Base-by-base conservation (phyloP, 2,113 vertebrate genomes). In the Scomber scombrus region DNA sequence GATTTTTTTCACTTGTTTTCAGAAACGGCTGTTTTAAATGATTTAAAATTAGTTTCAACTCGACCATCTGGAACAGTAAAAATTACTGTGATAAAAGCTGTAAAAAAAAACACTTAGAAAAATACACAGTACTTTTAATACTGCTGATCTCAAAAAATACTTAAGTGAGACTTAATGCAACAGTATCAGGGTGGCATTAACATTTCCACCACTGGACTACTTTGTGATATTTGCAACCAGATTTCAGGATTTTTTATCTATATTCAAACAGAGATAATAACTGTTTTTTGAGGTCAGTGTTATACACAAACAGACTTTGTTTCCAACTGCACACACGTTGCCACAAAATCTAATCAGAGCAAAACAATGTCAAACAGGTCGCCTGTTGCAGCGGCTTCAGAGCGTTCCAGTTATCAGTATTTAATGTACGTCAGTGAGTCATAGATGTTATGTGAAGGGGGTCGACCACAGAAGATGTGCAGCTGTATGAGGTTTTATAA, bases 401-500 rank as follows among this genome's bases (percentile, higher is more conserved):
- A 14, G 4, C 46, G 65, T 29, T 64, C 70, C 57, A 62, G 31
- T 63, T 60, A 16, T 15, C 26, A 14, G 47, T 21, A 2, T 46
- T 65, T 56, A 18, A 6, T 63, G 58, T 52, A 13, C 34, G 34
- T 26, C 45, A 60, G 23, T 26, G 61, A 76, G 54, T 75, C 52
- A 26, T 19, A 0, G 4, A 31, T 31, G 56, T 52, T 10, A 29
- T 13, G 40, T 77, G 74, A 84, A 47, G 50, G 26, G n/a, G 23
- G 52, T 67, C 12, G 0, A 88, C 84, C 79, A 58, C 84, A 71
- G 58, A 54, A 43, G n/a, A 2, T 56, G 19, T 71, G 67, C 73
- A 81, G 50, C 26, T 88, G 54, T 15, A 11, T 29, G 6, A 71
- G 43, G 0, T 47, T 11, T 69, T 4, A 58, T 52, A 65, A 72